These are phyloP conservation scores for Forficula auricularia DNA, from an alignment of 1,140 invertebrate species.

Conservation along the genomic window DNA sequence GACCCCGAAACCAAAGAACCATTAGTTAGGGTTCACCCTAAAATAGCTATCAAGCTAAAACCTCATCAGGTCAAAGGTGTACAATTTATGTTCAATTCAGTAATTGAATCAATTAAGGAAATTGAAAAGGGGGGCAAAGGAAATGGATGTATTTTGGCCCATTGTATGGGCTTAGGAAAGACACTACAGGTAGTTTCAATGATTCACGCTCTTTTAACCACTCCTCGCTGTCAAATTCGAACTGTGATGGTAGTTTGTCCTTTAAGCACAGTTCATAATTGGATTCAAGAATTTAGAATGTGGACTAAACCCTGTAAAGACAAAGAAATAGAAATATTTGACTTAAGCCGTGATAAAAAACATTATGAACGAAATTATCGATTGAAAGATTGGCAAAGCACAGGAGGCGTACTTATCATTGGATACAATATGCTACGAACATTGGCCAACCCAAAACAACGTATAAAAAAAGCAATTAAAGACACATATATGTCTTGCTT, in stretches of 20 bases:
- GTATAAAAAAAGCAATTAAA: slow-evolving; percentile 30
- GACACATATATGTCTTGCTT: slow-evolving; percentile 20
- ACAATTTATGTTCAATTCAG: slow-evolving; percentile 93
- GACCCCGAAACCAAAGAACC: slow-evolving; percentile 66
- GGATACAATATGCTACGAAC: slow-evolving; percentile 89
- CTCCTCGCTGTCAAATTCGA: slow-evolving; percentile 42
- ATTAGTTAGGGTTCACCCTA: slow-evolving; percentile 60
- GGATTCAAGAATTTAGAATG: slow-evolving; percentile 80
- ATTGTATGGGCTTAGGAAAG: slow-evolving; percentile 74
- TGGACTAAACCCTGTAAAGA: slow-evolving; percentile 50
- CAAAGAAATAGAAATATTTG: slow-evolving; percentile 52
- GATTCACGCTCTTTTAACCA: slow-evolving; percentile 66
- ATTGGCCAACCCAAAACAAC: slow-evolving; percentile 41
- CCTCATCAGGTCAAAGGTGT: slow-evolving; percentile 85
- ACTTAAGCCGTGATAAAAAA: slow-evolving; percentile 54
- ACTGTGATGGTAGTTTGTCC: slow-evolving; percentile 83
- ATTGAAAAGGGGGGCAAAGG: slow-evolving; percentile 47
- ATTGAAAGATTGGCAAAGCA: slow-evolving; percentile 59
- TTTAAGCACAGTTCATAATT: slow-evolving; percentile 87
- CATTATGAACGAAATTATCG: slow-evolving; percentile 46
- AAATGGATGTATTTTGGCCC: slow-evolving; percentile 81
- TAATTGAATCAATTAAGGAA: slow-evolving; percentile 72
- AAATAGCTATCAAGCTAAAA: slow-evolving; percentile 70
- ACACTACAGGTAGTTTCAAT: slow-evolving; percentile 69
- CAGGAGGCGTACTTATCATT: slow-evolving; percentile 84